These are phyloP conservation scores for chimpanzee (Pan troglodytes) DNA, from an alignment of 2,113 vertebrate species.

Conservation along the genomic window NHGRI_mPanTro3-v2.1_pri NC_072407.2:12747001-12747500, in stretches of 20 bases:
- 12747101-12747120: neutral
- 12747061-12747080: too few relatives aligned
- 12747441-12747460: neutral
- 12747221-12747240: neutral
- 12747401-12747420: neutral
- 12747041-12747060: neutral
- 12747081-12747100: neutral
- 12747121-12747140: neutral
- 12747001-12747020: neutral
- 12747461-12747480: neutral
- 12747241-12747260: neutral
- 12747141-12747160: neutral
- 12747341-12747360: neutral
- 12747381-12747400: neutral
- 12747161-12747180: neutral
- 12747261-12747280: neutral
- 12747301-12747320: neutral
- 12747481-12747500: neutral
- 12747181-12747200: neutral
- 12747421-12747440: neutral
- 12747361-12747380: conserved; percentile 33
- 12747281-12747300: neutral
- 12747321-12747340: neutral
- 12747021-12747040: neutral
- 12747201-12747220: neutral